Conservation (phyloP, 2,113 vertebrate genomes). For the Pygathrix nemaeus region DNA sequence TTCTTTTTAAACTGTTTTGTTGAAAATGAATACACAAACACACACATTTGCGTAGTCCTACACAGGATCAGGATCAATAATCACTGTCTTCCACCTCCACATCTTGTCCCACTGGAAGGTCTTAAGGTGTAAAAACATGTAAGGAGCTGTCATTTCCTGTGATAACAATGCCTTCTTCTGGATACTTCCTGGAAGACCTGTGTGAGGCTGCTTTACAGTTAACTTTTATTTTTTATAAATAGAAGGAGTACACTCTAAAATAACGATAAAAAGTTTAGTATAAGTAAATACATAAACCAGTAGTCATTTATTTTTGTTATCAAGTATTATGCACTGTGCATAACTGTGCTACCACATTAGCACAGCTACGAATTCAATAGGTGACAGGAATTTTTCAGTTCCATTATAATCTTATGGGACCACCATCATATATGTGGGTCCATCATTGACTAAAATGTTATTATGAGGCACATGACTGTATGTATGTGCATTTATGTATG, state of each 20-base stretch:
- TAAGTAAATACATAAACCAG: not conserved
- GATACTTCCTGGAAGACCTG: not conserved
- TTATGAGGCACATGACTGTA: not conserved
- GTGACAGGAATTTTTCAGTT: not conserved
- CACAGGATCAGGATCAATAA: not conserved
- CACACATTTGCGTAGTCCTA: not conserved
- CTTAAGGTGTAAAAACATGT: not conserved
- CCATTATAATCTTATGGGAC: not conserved
- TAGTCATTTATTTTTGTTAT: not conserved
- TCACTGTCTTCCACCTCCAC: not conserved
- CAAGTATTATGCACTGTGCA: not conserved
- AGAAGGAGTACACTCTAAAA: not conserved
- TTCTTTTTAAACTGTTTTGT: not conserved
- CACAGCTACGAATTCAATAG: not conserved
- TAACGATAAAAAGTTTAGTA: not conserved
- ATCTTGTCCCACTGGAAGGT: not conserved
- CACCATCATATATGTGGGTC: not conserved
- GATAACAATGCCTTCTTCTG: not conserved
- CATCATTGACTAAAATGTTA: not conserved
- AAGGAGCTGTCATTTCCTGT: not conserved
- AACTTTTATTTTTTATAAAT: not conserved
- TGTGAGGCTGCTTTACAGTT: not conserved
- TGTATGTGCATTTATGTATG: not conserved
- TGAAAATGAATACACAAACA: not conserved
- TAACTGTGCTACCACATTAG: not conserved